Conservation (phyloP, 2,113 vertebrate species). For the Oxygymnocypris stewartii region DNA sequence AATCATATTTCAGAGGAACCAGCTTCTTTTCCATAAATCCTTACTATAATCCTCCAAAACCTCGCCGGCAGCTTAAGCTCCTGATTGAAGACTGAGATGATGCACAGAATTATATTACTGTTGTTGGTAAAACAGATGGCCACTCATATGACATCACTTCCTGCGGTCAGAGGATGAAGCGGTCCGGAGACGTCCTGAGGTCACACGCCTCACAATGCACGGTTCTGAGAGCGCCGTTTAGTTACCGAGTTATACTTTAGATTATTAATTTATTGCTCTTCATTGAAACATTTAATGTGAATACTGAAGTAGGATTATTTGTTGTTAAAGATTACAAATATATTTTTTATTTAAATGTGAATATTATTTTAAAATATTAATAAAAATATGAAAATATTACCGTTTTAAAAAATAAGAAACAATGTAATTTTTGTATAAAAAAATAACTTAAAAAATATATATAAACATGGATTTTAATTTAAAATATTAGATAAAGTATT, state of each 20-base stretch:
- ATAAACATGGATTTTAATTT: too few relatives aligned
- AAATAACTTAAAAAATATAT: too few relatives aligned
- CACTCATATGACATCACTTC: slow-evolving; percentile 16
- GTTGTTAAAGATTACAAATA: neutral
- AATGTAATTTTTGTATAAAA: too few relatives aligned
- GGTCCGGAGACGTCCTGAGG: slow-evolving; percentile 45
- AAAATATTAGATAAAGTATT: too few relatives aligned
- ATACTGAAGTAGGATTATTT: neutral
- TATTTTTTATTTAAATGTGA: neutral
- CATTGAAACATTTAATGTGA: neutral
- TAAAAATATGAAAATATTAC: too few relatives aligned
- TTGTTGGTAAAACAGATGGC: slow-evolving; percentile 42
- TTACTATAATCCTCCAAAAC: slow-evolving; percentile 79
- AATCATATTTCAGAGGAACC: slow-evolving; percentile 85
- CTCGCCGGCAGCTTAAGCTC: slow-evolving; percentile 80
- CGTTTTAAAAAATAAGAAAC: too few relatives aligned
- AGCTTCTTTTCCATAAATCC: slow-evolving; percentile 83
- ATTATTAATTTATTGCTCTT: neutral
- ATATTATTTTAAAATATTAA: too few relatives aligned
- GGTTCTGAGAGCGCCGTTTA: neutral
- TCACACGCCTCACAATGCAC: neutral
- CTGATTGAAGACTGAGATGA: slow-evolving; percentile 54
- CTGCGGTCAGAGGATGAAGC: slow-evolving; percentile 35
- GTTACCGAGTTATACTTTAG: too few relatives aligned
- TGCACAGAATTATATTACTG: slow-evolving; percentile 54